phyloP scores from a whole-genome alignment of 1,140 invertebrate genomes.

The Drosophila arawakana region DNA sequence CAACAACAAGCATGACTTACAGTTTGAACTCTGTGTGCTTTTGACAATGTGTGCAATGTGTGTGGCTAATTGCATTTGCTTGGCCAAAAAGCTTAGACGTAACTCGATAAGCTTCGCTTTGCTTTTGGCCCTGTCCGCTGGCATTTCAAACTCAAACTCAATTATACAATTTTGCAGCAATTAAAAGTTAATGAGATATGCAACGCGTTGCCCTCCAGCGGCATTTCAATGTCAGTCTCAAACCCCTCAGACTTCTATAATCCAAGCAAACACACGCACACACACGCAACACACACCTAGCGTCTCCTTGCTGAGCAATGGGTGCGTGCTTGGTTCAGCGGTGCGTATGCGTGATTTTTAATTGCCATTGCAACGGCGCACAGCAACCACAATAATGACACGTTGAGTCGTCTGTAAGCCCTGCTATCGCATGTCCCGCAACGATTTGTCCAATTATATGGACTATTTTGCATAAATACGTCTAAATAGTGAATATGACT shows the following conservation, averaged over 20 bases:
- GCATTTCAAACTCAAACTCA: constrained; percentile 50
- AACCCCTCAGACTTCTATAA: neutral
- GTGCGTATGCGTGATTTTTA: constrained; percentile 52
- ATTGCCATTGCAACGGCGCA: constrained; percentile 19
- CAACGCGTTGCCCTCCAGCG: constrained; percentile 14
- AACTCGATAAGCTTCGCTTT: constrained; percentile 58
- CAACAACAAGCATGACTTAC: constrained; percentile 57
- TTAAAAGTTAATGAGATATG: constrained; percentile 70
- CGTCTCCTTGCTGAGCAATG: too few relatives aligned
- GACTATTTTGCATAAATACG: constrained; percentile 63
- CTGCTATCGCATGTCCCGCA: constrained; percentile 57
- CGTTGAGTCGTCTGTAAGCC: constrained; percentile 1
- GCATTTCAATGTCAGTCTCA: constrained; percentile 3
- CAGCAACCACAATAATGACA: constrained; percentile 13
- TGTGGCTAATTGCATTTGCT: constrained; percentile 70
- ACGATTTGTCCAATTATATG: constrained; percentile 78
- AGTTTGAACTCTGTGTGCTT: neutral
- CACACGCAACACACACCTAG: too few relatives aligned
- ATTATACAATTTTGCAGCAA: constrained; percentile 69
- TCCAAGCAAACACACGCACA: too few relatives aligned
- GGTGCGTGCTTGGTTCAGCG: constrained; percentile 21
- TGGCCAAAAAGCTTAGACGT: constrained; percentile 59
- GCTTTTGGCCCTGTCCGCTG: constrained; percentile 29
- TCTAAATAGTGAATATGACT: constrained; percentile 62
- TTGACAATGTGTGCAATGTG: constrained; percentile 18